Base-by-base conservation (phyloP, 2,113 vertebrate species). In the Carassius gibelio region DNA sequence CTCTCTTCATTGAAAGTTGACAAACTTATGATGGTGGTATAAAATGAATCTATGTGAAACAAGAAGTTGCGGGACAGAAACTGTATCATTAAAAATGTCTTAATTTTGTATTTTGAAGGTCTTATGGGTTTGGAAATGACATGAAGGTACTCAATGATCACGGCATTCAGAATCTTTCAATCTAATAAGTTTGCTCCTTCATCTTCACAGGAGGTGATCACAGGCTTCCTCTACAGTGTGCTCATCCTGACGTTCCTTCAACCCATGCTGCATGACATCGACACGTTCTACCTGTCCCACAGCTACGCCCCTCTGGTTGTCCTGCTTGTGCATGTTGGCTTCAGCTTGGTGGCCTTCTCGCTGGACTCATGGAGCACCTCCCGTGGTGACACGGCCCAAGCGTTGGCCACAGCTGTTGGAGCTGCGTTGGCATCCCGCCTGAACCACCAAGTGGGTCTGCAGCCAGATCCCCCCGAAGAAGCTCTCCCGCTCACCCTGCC, bases 281-380 rank as follows among this genome's bases (percentile, higher is more conserved):
- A 99, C 93, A 93, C 84, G 88, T 99, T 97, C 95, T 98, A 99
- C 91, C 94, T 98, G 93, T 96, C 91, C 86, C 92, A 93, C 91
- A 93, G 88, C 90, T 96, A 94, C 0, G 94, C 97, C 48, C 96
- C 98, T 0, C 91, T 97, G 4, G 92, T 96, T 81, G 96, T 98
- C 88, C 91, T 98, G 3, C 87, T 96, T 61, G 92, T 97, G 3
- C 97, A 99, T 7, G 93, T 99, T 57, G 95, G 95, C 62, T 84
- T 98, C 87, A 97, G 97, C 80, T 94, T 99, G 52, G 95, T 98
- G 88, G 97, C 98, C 23, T 99, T 99, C 88, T 96, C 96, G 8
- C 93, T 99, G 42, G 98, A 99, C 88, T 96, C 97, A 0, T 99
- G 98, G 98, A 99, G 98, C 94, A 99, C 97, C 0, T 99, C 98